Percentiles rank a stretch among this genome's conserved stretches.
phyloP scores from a whole-genome alignment of 2,797 vertebrate species.

The Sylvilagus floridanus region DNA sequence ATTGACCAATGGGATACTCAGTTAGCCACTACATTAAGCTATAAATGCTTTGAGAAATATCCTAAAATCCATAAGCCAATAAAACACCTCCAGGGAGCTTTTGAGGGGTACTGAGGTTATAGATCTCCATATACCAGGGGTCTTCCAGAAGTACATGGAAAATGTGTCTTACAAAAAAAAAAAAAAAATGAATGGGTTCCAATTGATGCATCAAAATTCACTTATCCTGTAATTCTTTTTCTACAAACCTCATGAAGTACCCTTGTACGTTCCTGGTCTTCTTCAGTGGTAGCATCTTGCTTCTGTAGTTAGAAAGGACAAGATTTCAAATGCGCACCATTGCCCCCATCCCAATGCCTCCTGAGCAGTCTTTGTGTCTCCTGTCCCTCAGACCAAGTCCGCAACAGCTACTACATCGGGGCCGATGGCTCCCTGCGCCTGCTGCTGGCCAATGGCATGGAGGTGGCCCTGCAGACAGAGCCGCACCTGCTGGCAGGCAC shows the following conservation, averaged over 20 bases:
- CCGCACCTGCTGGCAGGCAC: constrained; percentile 98
- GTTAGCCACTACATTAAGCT: not conserved
- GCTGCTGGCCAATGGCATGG: constrained; percentile 98
- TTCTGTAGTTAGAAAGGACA: not conserved
- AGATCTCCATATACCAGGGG: not conserved
- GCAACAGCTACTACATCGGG: constrained; percentile 98
- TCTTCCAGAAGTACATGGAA: too few species aligned
- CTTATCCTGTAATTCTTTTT: too few species aligned
- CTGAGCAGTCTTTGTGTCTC: not conserved
- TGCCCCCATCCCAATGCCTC: not conserved
- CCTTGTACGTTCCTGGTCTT: not conserved
- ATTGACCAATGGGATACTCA: not conserved
- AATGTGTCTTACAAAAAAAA: too few species aligned
- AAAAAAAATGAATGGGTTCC: too few species aligned
- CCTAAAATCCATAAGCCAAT: not conserved
- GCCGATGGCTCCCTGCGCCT: constrained; percentile 96
- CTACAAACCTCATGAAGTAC: not conserved
- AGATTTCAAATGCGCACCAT: not conserved
- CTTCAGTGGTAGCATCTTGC: not conserved
- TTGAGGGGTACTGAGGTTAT: not conserved
- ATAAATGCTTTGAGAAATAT: constrained; percentile 23
- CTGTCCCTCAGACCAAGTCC: constrained; percentile 94
- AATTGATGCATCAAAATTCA: too few species aligned
- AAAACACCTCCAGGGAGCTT: not conserved
- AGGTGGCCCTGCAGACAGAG: constrained; percentile 97